Evolutionary conservation across 2,888 invertebrate species (phyloP).

Genomic region (Pteria penguin): DNA sequence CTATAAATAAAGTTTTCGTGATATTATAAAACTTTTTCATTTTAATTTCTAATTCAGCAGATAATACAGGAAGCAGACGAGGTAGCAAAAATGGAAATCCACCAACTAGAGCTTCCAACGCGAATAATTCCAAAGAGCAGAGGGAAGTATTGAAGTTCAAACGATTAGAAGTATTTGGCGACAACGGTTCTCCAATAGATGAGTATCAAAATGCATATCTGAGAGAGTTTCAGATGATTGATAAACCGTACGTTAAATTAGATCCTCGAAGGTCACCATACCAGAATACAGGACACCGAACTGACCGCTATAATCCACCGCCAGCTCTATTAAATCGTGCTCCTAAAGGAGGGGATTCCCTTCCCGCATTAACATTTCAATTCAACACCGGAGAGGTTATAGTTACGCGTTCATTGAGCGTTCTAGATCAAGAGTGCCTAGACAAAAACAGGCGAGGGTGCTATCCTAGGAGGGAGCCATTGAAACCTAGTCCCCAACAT

Average conservation of each 20-base stretch:
- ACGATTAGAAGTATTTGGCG: slow-evolving; percentile 34
- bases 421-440: not conserved
- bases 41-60: too few species aligned
- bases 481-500: not conserved
- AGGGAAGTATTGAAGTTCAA: slow-evolving; percentile 24
- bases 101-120: not conserved
- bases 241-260: slow-evolving; percentile 27
- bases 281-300: not conserved
- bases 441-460: not conserved
- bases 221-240: not conserved
- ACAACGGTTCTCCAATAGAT: not conserved
- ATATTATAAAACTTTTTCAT: too few species aligned
- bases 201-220: not conserved
- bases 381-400: slow-evolving; percentile 32
- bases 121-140: not conserved
- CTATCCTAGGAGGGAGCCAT: slow-evolving; percentile 11
- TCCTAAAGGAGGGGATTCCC: not conserved
- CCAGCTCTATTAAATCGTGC: not conserved
- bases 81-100: slow-evolving; percentile 5
- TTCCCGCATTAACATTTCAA: slow-evolving; percentile 24
- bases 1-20: too few species aligned
- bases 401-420: slow-evolving; percentile 7
- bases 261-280: not conserved
- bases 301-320: not conserved
- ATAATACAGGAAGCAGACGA: not conserved